Percentiles rank a stretch among this genome's conserved stretches.
Evolutionary conservation across 2,113 vertebrate species (phyloP).

Genomic region (Tinamus guttatus): DNA sequence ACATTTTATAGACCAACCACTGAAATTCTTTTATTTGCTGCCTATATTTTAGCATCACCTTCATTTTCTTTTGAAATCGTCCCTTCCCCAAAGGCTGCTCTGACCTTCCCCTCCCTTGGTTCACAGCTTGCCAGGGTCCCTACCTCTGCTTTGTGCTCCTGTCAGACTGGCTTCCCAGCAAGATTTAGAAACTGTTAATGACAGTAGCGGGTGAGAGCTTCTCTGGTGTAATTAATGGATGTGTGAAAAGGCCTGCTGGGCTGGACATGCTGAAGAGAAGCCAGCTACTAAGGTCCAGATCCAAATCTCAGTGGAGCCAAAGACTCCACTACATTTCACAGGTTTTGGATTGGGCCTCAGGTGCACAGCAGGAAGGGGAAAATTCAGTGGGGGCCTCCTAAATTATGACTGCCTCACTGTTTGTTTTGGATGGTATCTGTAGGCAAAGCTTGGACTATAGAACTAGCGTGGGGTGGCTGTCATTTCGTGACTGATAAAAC

Average conservation of each 20-base stretch:
- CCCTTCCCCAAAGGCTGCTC: neutral
- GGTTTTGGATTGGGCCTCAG: conserved; percentile 41
- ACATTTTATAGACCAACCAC: neutral
- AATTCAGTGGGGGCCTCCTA: conserved; percentile 6
- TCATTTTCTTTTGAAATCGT: neutral
- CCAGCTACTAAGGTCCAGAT: conserved; percentile 25
- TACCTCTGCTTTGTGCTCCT: conserved; percentile 35
- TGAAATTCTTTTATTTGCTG: neutral
- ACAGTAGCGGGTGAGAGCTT: conserved; percentile 20
- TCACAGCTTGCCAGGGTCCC: conserved; percentile 37
- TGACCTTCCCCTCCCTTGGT: conserved; percentile 1
- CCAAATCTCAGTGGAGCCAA: conserved; percentile 33
- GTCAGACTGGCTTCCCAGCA: conserved; percentile 17
- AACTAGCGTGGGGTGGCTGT: neutral
- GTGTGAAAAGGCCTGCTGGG: conserved; percentile 58
- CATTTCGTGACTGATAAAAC: neutral
- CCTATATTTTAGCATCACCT: neutral
- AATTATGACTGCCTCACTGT: conserved; percentile 8
- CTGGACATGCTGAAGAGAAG: conserved; percentile 42
- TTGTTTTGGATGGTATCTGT: neutral
- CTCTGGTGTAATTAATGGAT: conserved; percentile 55
- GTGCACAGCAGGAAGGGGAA: conserved; percentile 27
- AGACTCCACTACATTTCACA: neutral
- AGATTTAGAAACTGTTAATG: conserved; percentile 31
- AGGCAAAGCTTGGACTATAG: neutral